Base-by-base conservation (phyloP, 2,888 invertebrate species). In the Sarcophaga variegata region DNA sequence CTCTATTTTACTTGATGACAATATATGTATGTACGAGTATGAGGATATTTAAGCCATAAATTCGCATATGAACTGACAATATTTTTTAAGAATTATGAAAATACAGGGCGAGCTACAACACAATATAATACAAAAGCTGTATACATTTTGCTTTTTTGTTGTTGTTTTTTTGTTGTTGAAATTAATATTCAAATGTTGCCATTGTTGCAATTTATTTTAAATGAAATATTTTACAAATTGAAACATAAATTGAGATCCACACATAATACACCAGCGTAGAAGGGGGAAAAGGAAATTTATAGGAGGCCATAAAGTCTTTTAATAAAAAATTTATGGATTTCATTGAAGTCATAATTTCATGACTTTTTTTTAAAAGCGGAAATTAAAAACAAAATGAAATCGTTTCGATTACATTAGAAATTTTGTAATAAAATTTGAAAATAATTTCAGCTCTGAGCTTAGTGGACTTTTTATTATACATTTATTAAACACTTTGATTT, bases 131-230 rank as follows among this genome's bases (percentile, higher is more conserved):
- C 37, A 37, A 37, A 37, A 37, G 37, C 3, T 37, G 37, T 8
- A 37, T 37, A 8, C 8, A 37, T 37, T 8, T 8, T 37, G 27
- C 17, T 37, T 67, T 80, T 70, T 22, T 45, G 4, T 27, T 10
- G 17, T 12, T 37, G 6, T 80, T 70, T 22, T 45, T 3, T 27
- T 10, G 17, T 12, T 37, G 6, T 20, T 67, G 0, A 62, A 76
- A 84, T 87, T 87, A 82, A 79, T 79, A 87, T 87, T 81, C 81
- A 76, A 80, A 82, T 81, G 63, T 70, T 79, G 84, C 75, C 47
- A n/a, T 78, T 17, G 63, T 70, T 81, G 81, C 79, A 59, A 79
- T 84, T 81, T 79, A 67, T 84, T 79, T 62, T 78, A 25, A 87
- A 79, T 87, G 83, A 81, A 78, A 84, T 84, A 82, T 87, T 82